Evolutionary conservation across 2,797 vertebrate genomes (phyloP).

Genomic region (Garrulus glandarius): DNA sequence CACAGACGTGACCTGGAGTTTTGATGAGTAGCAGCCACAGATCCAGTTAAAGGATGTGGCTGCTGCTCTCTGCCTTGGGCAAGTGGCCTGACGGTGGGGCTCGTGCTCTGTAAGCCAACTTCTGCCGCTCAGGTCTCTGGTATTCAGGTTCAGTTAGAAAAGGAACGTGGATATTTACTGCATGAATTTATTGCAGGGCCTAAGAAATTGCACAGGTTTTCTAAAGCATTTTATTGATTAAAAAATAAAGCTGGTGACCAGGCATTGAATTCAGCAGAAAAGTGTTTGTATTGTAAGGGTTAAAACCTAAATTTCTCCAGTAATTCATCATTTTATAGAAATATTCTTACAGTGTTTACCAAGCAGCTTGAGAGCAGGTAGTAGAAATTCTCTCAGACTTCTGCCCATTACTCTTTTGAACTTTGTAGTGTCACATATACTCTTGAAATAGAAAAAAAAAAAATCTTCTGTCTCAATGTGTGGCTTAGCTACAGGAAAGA

Average conservation of each 20-base stretch:
- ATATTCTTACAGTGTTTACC: background rate
- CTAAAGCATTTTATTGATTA: background rate
- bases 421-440: background rate
- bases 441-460: background rate
- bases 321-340: background rate
- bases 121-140: rapidly evolving
- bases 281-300: background rate
- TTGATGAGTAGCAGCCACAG: background rate
- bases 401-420: background rate
- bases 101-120: background rate
- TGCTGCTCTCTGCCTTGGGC: background rate
- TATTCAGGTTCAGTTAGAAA: background rate
- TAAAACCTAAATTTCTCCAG: background rate
- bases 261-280: background rate
- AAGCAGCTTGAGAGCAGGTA: background rate
- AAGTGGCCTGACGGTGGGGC: background rate
- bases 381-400: background rate
- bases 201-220: background rate
- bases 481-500: background rate
- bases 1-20: rapidly evolving
- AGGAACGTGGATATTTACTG: background rate
- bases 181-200: background rate
- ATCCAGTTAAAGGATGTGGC: rapidly evolving
- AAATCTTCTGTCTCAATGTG: rapidly evolving
- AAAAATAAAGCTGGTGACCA: background rate